Evolutionary conservation across 2,888 invertebrate species (phyloP).

Genomic region (Nemoura dubitans): DNA sequence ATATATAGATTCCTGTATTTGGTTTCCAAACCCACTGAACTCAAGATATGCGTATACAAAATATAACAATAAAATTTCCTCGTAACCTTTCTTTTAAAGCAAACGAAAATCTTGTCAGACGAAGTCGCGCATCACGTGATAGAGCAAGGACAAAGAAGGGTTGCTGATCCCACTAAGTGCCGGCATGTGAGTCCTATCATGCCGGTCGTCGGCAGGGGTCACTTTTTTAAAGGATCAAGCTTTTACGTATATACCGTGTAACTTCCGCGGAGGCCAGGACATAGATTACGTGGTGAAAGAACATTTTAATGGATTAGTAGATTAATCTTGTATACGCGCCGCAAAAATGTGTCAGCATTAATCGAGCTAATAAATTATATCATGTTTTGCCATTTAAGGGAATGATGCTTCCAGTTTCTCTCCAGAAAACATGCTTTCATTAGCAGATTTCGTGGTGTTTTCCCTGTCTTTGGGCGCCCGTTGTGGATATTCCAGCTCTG

Average conservation of each 20-base stretch:
- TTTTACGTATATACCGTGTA: not conserved
- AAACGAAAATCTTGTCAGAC: too few species aligned
- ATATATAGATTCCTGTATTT: too few species aligned
- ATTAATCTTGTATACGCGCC: conserved; percentile 4
- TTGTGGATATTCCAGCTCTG: too few species aligned
- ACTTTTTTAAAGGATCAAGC: not conserved
- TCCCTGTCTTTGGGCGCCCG: too few species aligned
- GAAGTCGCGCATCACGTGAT: too few species aligned
- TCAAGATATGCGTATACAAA: too few species aligned
- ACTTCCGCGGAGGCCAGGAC: not conserved
- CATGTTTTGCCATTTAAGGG: not conserved
- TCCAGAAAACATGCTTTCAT: not conserved
- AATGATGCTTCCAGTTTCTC: not conserved
- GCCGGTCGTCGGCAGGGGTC: not conserved
- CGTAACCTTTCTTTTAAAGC: not conserved
- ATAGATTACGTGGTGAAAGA: conserved; percentile 2
- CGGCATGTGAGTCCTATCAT: not conserved
- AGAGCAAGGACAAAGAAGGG: not conserved
- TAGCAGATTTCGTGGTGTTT: not conserved
- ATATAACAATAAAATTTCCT: not conserved
- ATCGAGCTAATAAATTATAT: not conserved
- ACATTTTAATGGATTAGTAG: not conserved
- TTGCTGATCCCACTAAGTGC: not conserved
- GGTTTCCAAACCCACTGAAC: too few species aligned
- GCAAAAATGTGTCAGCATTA: not conserved